Base-by-base conservation (phyloP, 2,113 vertebrate species). In the Vidua chalybeata region DNA sequence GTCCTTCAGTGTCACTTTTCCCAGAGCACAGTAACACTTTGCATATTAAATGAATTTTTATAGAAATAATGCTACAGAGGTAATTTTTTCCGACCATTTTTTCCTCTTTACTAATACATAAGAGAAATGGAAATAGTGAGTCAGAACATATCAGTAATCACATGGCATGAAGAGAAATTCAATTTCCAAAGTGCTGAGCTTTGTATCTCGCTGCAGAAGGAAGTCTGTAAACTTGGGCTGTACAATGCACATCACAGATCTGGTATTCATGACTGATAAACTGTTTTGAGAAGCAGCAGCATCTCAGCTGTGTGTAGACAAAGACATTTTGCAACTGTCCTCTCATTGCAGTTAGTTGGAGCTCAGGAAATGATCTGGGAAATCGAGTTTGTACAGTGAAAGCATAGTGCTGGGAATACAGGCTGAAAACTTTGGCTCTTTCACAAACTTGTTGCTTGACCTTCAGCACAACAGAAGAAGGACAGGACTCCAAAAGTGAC, bases 41-140 rank as follows among this genome's bases (percentile, higher is more conserved):
- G 26, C 71, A 94, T 96, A 89, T 75, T 18, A 97, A 96, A 96
- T 66, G n/a, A 56, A 41, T 85, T 79, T 89, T 82, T 87, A 58
- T 82, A 96, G 95, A 89, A 94, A 90, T 80, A 92, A 80, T 77
- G 51, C 39, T 82, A 74, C 77, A 66, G 73, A 63, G 28, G 49
- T 37, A 21, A 56, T 84, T 85, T 90, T 91, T 93, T 71, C 75
- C 11, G 4, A 48, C 12, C 45, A 13, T 84, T 74, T 92, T 67
- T 84, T 63, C 58, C 22, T 52, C 51, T 93, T 77, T 72, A 33
- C 46, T 45, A 91, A 62, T 81, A 75, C 51, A 49, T 64, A 90
- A 87, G 64, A 91, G 46, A 74, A 95, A 82, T 77, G 75, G 93
- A 96, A 95, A 89, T 19, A 74, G 64, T 56, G 84, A 82, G 83